phyloP scores from a whole-genome alignment of 2,888 invertebrate species.

The Stenotaenia linearis region DNA sequence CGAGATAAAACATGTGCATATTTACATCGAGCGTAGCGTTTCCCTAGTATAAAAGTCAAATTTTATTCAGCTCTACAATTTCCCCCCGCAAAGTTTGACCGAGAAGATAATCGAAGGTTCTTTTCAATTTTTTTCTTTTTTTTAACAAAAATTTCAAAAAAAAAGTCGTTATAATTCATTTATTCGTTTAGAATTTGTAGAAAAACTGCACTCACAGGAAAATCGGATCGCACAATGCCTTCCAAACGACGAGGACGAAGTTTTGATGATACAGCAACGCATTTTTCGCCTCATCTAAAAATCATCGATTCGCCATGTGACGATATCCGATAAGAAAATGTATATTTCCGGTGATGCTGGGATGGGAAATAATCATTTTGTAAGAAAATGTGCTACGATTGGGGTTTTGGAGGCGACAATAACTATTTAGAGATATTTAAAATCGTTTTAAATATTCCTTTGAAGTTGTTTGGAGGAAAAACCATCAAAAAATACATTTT shows the following conservation, averaged over 20 bases:
- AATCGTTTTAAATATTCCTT: background rate
- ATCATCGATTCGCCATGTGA: background rate
- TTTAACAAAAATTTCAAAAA: no score
- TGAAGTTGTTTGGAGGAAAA: background rate
- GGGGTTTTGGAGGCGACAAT: background rate
- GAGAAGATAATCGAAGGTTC: no score
- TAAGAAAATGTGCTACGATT: background rate
- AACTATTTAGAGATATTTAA: background rate
- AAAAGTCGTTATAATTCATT: no score
- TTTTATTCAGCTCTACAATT: no score
- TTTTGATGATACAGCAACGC: background rate
- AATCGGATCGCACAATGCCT: background rate
- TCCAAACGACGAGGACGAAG: background rate
- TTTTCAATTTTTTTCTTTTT: no score
- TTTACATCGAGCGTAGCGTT: no score
- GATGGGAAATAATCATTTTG: background rate
- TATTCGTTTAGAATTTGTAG: background rate
- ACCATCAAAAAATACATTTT: background rate
- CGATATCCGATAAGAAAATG: background rate
- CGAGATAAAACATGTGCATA: no score
- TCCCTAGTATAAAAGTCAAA: no score
- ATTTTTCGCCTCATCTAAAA: background rate
- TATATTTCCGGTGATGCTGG: background rate
- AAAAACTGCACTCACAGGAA: background rate
- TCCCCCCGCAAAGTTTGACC: no score